Base-by-base conservation (phyloP, 2,888 invertebrate genomes). In the Meta bourneti region DNA sequence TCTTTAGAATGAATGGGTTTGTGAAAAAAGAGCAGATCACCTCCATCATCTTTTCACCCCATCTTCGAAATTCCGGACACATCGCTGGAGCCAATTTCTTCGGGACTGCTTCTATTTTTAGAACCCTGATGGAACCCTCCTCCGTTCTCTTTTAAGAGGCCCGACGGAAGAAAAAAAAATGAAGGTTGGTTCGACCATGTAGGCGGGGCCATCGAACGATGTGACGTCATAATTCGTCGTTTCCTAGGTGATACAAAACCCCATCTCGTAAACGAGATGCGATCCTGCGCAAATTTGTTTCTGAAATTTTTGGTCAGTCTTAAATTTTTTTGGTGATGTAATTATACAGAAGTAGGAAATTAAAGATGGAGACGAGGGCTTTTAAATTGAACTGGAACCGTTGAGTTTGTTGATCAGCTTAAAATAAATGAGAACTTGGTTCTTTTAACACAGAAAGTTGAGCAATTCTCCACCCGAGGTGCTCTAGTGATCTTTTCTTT, bases 151-250 rank as follows among this genome's bases (percentile, higher is more conserved):
- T 85, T 77, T 69, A 85, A 83, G 72, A 79, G 79, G 78, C 54
- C 74, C 75, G 77, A 82, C 82, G 72, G 19, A 16, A 20, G 13
- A 48, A 16, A 81, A 71, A 82, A 82, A 72, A 77, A 77, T 51
- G 77, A 52, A 77, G 52, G 51, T 52, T 51, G 52, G 54, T 69
- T 74, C 81, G 80, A 88, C 85, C 74, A 69, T 52, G 71, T 34
- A 48, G 70, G 70, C 49, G 83, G 61, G 61, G 61, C 71, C 84
- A 74, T 90, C 79, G 84, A 90, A 69, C 79, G 84, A 69, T 49
- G 90, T 90, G 90, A 85, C 90, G 90, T 90, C 90, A 90, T 80
- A 61, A 51, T 34, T 48, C 84, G 77, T 77, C 49, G 83, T 89
- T 89, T 81, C 71, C 81, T 81, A 61, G 81, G 88, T 49, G 49